Percentiles rank a stretch among this genome's conserved stretches.
Evolutionary conservation across 2,797 vertebrate genomes (phyloP).

Genomic region (Mus caroli): DNA sequence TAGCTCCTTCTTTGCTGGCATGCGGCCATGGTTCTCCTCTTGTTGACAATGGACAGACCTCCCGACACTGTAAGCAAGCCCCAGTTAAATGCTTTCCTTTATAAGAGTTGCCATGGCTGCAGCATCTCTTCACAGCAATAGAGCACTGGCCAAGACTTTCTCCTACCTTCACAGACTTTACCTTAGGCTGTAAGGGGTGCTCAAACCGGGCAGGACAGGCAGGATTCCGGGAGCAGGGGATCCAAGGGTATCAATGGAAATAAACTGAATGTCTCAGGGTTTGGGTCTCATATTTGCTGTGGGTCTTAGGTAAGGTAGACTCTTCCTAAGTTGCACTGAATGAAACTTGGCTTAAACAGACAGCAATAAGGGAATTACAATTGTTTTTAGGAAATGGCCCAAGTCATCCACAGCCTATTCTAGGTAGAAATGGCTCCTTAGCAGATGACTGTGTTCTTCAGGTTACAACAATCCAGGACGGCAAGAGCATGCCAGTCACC

Average conservation of each 20-base stretch:
- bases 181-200: no score
- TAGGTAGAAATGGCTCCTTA: background rate
- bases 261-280: slow-evolving; percentile 43
- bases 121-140: background rate
- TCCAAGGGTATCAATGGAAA: background rate
- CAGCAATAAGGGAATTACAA: slow-evolving; percentile 9
- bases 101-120: background rate
- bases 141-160: background rate
- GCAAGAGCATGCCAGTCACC: background rate
- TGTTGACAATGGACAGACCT: background rate
- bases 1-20: background rate
- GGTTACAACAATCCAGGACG: slow-evolving; percentile 23
- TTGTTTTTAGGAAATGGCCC: slow-evolving; percentile 27
- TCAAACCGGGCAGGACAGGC: no score
- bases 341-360: slow-evolving; percentile 52
- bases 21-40: background rate
- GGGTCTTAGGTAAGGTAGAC: background rate
- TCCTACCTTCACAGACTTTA: background rate
- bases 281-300: background rate
- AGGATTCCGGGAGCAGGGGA: no score
- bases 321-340: slow-evolving; percentile 29
- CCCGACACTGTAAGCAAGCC: background rate
- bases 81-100: background rate
- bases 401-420: background rate
- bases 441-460: background rate